Evolutionary conservation across 1,140 invertebrate genomes (phyloP).

Genomic region (Drosophila yakuba): DNA sequence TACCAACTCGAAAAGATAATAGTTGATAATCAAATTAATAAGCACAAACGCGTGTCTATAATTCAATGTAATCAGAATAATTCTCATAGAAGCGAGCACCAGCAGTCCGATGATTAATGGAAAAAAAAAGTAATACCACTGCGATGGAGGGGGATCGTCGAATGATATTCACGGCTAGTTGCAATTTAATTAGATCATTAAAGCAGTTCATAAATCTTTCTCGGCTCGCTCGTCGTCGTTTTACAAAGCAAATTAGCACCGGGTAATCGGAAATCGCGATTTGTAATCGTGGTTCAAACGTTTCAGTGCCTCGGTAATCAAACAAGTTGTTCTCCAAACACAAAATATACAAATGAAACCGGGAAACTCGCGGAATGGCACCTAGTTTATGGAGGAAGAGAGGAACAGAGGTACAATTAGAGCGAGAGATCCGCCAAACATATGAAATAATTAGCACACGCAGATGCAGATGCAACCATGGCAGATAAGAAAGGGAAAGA

Average conservation of each 20-base stretch:
- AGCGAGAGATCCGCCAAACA: slow-evolving; percentile 44
- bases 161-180: slow-evolving; percentile 77
- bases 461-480: slow-evolving; percentile 66
- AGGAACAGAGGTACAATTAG: background rate
- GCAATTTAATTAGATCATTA: slow-evolving; percentile 79
- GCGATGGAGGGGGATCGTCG: slow-evolving; percentile 23
- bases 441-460: slow-evolving; percentile 81
- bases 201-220: slow-evolving; percentile 74
- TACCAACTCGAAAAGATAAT: slow-evolving; percentile 13
- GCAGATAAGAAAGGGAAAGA: slow-evolving; percentile 45
- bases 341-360: slow-evolving; percentile 41
- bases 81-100: slow-evolving; percentile 24
- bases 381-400: slow-evolving; percentile 32
- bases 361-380: slow-evolving; percentile 36
- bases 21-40: slow-evolving; percentile 53
- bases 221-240: slow-evolving; percentile 39
- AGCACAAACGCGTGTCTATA: slow-evolving; percentile 61
- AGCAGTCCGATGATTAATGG: slow-evolving; percentile 33
- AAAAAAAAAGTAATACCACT: slow-evolving; percentile 17
- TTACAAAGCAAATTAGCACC: slow-evolving; percentile 72
- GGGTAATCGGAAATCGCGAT: slow-evolving; percentile 29
- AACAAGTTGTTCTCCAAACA: slow-evolving; percentile 74
- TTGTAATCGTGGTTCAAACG: slow-evolving; percentile 47
- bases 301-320: slow-evolving; percentile 65
- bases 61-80: slow-evolving; percentile 40